Evolutionary conservation across 1,140 invertebrate genomes (phyloP).

Genomic region (Anastrepha ludens): DNA sequence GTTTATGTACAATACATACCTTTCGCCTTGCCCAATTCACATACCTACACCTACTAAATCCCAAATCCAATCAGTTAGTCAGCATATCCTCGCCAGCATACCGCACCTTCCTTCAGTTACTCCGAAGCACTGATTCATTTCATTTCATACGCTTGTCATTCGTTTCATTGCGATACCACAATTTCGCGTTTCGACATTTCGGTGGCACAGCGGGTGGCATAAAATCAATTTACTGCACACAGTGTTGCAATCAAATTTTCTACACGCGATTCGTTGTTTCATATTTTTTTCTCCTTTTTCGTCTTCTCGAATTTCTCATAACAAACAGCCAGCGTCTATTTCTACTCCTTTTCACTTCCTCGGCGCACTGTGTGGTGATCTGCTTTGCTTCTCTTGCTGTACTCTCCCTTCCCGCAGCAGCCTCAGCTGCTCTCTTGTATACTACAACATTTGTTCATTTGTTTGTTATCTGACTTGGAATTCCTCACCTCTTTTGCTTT

Average conservation of each 20-base stretch:
- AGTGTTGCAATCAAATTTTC: constrained; percentile 31
- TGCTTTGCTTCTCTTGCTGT: not conserved
- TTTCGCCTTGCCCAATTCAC: not conserved
- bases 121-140: constrained; percentile 3
- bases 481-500: not conserved
- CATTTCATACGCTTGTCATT: constrained; percentile 37
- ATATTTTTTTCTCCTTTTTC: not conserved
- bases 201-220: constrained; percentile 41
- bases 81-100: constrained; percentile 28
- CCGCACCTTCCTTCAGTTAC: constrained; percentile 18
- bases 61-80: not conserved
- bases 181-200: constrained; percentile 8
- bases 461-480: not conserved
- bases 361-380: not conserved
- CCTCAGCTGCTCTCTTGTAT: no score
- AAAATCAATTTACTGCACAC: constrained; percentile 40
- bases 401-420: not conserved
- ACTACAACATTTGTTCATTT: not conserved
- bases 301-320: not conserved
- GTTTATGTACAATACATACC: not conserved
- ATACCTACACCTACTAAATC: not conserved
- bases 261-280: constrained; percentile 26
- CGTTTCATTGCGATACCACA: not conserved
- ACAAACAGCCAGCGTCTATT: not conserved
- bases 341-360: not conserved